These are phyloP conservation scores for Amphiprion clarkii DNA, from an alignment of 2,797 vertebrate species.

Conservation along the genomic window DNA sequence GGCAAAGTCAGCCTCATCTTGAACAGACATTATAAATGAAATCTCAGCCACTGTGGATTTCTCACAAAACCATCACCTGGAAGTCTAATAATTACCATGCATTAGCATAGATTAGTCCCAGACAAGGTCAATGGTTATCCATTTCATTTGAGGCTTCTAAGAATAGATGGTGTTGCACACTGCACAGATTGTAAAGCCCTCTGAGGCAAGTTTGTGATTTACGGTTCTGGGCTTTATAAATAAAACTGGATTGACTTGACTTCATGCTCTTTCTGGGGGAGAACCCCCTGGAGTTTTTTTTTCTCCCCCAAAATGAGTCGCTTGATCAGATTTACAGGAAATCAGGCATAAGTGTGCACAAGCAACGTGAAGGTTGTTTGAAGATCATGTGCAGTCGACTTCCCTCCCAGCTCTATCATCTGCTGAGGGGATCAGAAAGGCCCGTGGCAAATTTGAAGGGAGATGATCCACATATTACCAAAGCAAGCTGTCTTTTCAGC, in stretches of 20 bases:
- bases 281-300: conserved; percentile 20
- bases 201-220: conserved; percentile 3
- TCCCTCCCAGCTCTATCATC: conserved; percentile 37
- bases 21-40: conserved; percentile 37
- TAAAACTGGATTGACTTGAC: conserved; percentile 12
- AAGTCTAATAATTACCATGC: conserved; percentile 57
- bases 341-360: conserved; percentile 24
- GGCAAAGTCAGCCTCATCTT: conserved; percentile 30
- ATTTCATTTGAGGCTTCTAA: conserved; percentile 38
- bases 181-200: background rate
- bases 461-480: conserved; percentile 49
- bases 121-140: conserved; percentile 58
- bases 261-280: conserved; percentile 12
- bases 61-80: conserved; percentile 40
- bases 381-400: conserved; percentile 47
- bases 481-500: conserved; percentile 33
- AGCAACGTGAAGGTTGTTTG: conserved; percentile 54
- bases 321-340: conserved; percentile 42
- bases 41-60: conserved; percentile 43
- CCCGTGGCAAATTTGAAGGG: conserved; percentile 33
- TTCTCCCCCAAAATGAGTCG: background rate
- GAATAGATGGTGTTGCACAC: background rate
- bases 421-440: conserved; percentile 37
- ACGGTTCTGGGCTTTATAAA: conserved; percentile 3
- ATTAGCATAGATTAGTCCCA: conserved; percentile 70